Base-by-base conservation (phyloP, 2,797 vertebrate genomes). In the Champsocephalus esox region DNA sequence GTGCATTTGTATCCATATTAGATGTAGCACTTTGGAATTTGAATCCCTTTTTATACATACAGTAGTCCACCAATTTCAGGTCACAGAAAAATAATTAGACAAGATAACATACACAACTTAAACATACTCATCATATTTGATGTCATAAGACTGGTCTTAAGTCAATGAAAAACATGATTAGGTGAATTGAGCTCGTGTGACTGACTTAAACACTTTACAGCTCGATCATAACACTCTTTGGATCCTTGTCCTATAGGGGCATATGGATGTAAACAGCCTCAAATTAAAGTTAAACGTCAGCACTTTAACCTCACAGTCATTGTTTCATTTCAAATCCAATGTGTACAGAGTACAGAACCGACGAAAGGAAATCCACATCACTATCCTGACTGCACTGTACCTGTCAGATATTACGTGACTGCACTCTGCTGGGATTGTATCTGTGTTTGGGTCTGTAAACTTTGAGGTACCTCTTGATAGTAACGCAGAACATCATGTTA, bases 401-500 rank as follows among this genome's bases (percentile, higher is more conserved):
- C 73, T 83, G 82, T 81, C 81, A 82, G 52, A 57, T 70, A 38
- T 61, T 56, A 58, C n/a, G 28, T 64, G 34, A 59, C 34, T 59
- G 43, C 69, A 45, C 61, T 80, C 24, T 11, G 54, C 66, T 69
- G 55, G 62, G 54, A 64, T 28, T 56, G 68, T n/a, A 8, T 57
- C 61, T 75, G 77, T 75, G 80, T 86, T 68, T 72, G 70, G n/a
- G 46, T 51, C 62, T 58, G 65, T 34, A 49, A 79, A 21, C 61
- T 78, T 74, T 68, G 77, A 83, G 63, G 67, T 75, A 52, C 71
- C 63, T 88, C 78, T 82, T 66, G 81, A 75, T 81, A 77, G 79
- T 66, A 73, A 60, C 63, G 77, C 87, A 59, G 71, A 90, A 87
- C 87, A 84, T 86, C 51, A 32, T 86, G 86, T 92, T 88, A 72